Evolutionary conservation across 2,113 vertebrate species (phyloP).

Genomic region (Percopsis transmontana): DNA sequence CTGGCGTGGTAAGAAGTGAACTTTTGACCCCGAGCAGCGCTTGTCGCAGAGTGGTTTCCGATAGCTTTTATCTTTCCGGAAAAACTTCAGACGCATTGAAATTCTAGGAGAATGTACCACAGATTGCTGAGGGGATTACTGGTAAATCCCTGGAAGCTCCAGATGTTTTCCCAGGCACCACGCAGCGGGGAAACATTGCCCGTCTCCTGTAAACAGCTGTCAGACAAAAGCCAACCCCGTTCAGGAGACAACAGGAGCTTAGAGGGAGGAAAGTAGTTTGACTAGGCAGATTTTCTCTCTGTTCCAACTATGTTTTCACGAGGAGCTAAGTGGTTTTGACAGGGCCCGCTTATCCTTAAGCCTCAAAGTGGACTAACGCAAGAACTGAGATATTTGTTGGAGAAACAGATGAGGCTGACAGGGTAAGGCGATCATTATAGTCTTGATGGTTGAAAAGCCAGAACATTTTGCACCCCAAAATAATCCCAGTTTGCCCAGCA

Average conservation of each 20-base stretch:
- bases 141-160: conserved; percentile 71
- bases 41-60: conserved; percentile 42
- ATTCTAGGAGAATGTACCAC: conserved; percentile 60
- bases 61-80: conserved; percentile 23
- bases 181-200: conserved; percentile 59
- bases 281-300: conserved; percentile 56
- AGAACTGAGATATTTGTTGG: conserved; percentile 11
- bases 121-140: conserved; percentile 69
- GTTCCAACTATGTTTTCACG: conserved; percentile 54
- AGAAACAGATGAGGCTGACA: conserved; percentile 26
- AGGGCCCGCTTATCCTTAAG: conserved; percentile 19
- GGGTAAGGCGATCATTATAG: neutral
- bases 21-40: conserved; percentile 53
- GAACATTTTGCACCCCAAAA: neutral
- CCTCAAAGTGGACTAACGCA: conserved; percentile 33
- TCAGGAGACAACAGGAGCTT: conserved; percentile 61
- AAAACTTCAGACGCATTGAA: conserved; percentile 65
- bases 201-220: conserved; percentile 76
- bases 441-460: neutral
- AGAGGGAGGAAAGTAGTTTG: conserved; percentile 58
- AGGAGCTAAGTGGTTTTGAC: conserved; percentile 49
- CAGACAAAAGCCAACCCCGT: conserved; percentile 66
- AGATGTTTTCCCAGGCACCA: conserved; percentile 73
- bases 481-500: neutral
- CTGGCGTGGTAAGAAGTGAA: conserved; percentile 61